Evolutionary conservation across 2,888 invertebrate genomes (phyloP).

Genomic region (Diarsia mendica): DNA sequence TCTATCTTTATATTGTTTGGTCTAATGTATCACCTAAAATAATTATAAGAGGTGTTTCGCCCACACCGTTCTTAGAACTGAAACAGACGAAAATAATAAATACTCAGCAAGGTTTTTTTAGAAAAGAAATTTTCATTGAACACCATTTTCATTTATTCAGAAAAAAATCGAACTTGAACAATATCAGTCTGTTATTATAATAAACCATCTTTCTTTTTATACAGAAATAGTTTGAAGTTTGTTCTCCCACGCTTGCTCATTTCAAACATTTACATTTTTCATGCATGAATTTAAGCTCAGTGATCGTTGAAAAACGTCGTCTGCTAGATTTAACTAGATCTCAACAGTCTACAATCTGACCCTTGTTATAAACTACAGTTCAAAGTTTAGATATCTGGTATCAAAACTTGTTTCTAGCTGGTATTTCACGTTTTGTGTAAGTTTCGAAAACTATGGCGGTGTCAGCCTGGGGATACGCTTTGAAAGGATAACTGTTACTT

Average conservation of each 20-base stretch:
- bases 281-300: slow-evolving; percentile 1
- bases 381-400: slow-evolving; percentile 8
- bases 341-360: slow-evolving; percentile 32
- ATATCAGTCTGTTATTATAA: background rate
- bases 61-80: background rate
- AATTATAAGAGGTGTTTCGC: background rate
- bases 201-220: background rate
- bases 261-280: slow-evolving; percentile 26
- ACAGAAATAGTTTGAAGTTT: background rate
- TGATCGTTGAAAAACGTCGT: slow-evolving; percentile 23
- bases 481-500: background rate
- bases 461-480: background rate
- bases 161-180: no score
- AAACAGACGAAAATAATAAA: slow-evolving; percentile 16
- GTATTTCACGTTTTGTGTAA: slow-evolving; percentile 3
- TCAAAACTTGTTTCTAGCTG: slow-evolving; percentile 3
- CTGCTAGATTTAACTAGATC: slow-evolving; percentile 29
- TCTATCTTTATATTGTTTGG: slow-evolving; percentile 4
- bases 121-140: background rate
- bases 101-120: background rate
- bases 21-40: background rate
- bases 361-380: slow-evolving; percentile 17
- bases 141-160: background rate
- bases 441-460: background rate
- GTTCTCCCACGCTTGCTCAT: background rate